Conservation (phyloP, 2,888 invertebrate genomes). For the Petrolisthes manimaculis region DNA sequence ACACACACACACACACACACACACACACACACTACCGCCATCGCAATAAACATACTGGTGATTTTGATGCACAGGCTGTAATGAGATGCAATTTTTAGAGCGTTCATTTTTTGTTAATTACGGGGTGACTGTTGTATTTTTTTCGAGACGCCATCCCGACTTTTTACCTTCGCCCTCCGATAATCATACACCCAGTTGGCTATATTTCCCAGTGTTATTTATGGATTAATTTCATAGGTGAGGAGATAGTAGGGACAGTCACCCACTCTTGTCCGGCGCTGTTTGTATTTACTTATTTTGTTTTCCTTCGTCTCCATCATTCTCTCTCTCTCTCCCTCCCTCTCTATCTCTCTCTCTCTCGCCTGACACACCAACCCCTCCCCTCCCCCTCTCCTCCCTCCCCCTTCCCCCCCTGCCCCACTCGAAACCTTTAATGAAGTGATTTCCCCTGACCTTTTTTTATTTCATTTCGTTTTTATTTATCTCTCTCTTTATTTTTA, state of each 20-base stretch:
- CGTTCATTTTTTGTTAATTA: constrained; percentile 48
- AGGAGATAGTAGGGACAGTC: neutral
- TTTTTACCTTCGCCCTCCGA: constrained; percentile 10
- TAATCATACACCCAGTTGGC: constrained; percentile 21
- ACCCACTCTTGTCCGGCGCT: constrained; percentile 33
- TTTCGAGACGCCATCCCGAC: constrained; percentile 12
- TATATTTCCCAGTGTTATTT: neutral
- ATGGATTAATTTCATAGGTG: neutral
- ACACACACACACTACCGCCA: neutral
- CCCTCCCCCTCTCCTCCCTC: neutral
- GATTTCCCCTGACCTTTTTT: no score
- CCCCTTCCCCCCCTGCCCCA: constrained; percentile 7
- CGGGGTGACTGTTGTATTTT: constrained; percentile 39
- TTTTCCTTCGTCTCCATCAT: neutral
- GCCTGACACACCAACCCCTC: constrained; percentile 6
- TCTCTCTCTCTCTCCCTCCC: constrained; percentile 18
- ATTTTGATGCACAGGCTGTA: constrained; percentile 47
- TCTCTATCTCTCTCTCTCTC: constrained; percentile 23
- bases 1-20: constrained; percentile 20
- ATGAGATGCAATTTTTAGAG: constrained; percentile 48
- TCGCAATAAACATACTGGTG: constrained; percentile 17
- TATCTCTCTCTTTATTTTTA: no score
- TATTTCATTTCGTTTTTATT: no score
- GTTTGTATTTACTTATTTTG: no score
- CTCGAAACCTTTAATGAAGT: no score